Evolutionary conservation across 2,113 vertebrate genomes (phyloP).

Genomic region (Trogon melanurus): DNA sequence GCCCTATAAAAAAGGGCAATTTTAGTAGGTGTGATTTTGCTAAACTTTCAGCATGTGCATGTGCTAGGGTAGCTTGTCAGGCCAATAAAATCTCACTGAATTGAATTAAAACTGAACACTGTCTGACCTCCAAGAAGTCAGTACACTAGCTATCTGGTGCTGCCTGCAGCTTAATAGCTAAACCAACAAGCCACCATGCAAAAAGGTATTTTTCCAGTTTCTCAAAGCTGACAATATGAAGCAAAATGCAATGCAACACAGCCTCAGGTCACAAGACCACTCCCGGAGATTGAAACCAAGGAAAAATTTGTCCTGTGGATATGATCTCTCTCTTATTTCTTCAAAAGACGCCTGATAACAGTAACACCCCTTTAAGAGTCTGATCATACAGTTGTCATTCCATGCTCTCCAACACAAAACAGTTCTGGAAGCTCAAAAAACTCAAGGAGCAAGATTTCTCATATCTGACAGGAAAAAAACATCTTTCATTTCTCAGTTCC

Average conservation of each 20-base stretch:
- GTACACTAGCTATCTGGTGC: neutral
- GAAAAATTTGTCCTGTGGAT: neutral
- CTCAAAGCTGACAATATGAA: neutral
- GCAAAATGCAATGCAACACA: neutral
- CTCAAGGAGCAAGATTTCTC: neutral
- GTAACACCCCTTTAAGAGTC: neutral
- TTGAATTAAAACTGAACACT: neutral
- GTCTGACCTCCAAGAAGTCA: neutral
- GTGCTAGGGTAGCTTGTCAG: conserved; percentile 26
- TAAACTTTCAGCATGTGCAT: conserved; percentile 8
- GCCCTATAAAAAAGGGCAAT: conserved; percentile 25
- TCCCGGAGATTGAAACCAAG: neutral
- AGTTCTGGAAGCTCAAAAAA: neutral
- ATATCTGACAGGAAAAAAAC: neutral
- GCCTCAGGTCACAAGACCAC: neutral
- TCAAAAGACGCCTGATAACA: neutral
- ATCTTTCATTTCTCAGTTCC: neutral
- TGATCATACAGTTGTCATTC: neutral
- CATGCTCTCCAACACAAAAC: neutral
- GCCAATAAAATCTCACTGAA: conserved; percentile 19
- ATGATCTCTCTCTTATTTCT: neutral
- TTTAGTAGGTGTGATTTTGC: conserved; percentile 41
- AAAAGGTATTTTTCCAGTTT: neutral
- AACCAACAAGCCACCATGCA: neutral
- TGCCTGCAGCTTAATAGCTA: neutral